Base-by-base conservation (phyloP, 2,113 vertebrate species). In the Smithornis capensis region DNA sequence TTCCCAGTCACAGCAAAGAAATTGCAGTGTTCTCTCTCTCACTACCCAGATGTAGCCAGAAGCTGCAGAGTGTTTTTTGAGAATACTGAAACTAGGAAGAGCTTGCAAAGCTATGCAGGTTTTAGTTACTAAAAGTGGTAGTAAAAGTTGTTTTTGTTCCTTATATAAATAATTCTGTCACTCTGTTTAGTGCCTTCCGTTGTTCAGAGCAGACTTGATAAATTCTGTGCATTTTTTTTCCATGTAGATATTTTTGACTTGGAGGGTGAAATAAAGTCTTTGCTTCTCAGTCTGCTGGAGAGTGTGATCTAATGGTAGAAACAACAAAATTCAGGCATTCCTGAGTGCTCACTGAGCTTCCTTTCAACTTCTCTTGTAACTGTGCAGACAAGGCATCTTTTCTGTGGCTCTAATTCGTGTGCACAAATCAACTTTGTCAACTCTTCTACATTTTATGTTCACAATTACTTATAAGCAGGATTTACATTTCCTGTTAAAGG, bases 401-500 rank as follows among this genome's bases (percentile, higher is more conserved):
- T 70, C 53, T 64, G 2, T 65, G 35, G 5, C 45, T 38, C 38
- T 85, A 55, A 86, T 88, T 77, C 35, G 27, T 1, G 14, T 53
- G 50, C 50, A 47, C 89, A 76, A 95, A 91, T 95, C 60, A 79
- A 68, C 77, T 82, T 62, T 6, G 2, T 78, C 87, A 79, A 4
- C 37, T 89, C 52, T 45, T 16, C 53, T 75, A 2, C 63, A 47
- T 91, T 95, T 91, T 47, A 53, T 2, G 5, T 65, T 44, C 59
- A 17, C 19, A 4, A 14, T 83, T 92, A 21, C 75, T 90, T 85
- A 9, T 3, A 37, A 69, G 87, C 19, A 91, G 85, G 78, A 80
- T 95, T 95, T 92, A 63, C 73, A 35, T 83, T 63, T 93, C 50
- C 49, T 76, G 24, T 37, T 89, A 82, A 89, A 89, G 64, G 69